Percentiles rank a stretch among this genome's conserved stretches.
These are phyloP conservation scores for Oreocharis arfaki DNA, from an alignment of 2,113 vertebrate species.

Conservation along the genomic window DNA sequence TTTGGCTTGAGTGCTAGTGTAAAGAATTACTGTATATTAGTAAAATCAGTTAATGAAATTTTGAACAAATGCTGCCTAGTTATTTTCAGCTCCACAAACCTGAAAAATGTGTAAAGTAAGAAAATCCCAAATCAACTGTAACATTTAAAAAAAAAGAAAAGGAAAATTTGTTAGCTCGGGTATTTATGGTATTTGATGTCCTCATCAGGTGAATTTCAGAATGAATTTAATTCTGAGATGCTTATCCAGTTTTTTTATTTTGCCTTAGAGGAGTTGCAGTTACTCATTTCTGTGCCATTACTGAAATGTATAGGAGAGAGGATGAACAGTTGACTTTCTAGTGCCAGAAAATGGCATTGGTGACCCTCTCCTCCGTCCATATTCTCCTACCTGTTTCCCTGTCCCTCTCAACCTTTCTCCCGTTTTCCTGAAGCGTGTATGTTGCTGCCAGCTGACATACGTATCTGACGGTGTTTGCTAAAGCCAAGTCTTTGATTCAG, in stretches of 20 bases:
- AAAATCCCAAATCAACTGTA: not conserved
- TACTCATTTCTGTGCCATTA: not conserved
- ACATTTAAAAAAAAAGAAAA: not conserved
- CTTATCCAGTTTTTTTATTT: not conserved
- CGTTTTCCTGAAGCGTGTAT: not conserved
- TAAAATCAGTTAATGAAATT: not conserved
- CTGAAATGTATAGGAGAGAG: not conserved
- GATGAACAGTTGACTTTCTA: not conserved
- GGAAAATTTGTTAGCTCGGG: not conserved
- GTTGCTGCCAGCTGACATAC: not conserved
- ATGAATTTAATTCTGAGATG: not conserved
- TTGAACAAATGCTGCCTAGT: not conserved
- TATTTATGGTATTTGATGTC: not conserved
- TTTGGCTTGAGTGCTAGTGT: not conserved
- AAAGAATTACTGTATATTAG: not conserved
- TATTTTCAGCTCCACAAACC: not conserved
- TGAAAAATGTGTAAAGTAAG: not conserved
- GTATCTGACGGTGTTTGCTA: not conserved
- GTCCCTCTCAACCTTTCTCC: not conserved
- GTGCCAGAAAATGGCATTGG: not conserved
- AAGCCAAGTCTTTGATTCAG: slow-evolving; percentile 21
- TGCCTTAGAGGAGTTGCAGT: not conserved
- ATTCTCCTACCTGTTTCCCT: not conserved
- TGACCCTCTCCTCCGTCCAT: not conserved
- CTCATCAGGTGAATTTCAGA: not conserved